Percentiles rank a stretch among this genome's conserved stretches.
Conservation (phyloP, 2,888 invertebrate genomes). For the Odiellus spinosus region DNA sequence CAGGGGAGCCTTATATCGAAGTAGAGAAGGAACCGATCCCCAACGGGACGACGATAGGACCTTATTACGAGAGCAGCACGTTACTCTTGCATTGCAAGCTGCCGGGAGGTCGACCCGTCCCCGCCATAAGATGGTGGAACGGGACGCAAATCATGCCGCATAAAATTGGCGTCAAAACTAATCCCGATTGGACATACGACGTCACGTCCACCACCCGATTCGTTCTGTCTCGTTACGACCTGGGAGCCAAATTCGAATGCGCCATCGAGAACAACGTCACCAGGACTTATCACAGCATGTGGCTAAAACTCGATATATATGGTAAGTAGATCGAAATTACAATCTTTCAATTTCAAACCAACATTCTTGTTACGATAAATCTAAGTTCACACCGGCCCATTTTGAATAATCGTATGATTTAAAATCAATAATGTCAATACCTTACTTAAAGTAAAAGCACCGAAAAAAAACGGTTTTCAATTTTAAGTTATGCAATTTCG, state of each 20-base stretch:
- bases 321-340: no score
- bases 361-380: no score
- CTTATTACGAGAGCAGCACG: constrained; percentile 49
- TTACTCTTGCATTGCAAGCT: constrained; percentile 56
- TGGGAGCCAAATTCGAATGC: constrained; percentile 20
- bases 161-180: constrained; percentile 8
- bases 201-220: constrained; percentile 20
- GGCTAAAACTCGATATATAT: constrained; percentile 50
- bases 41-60: constrained; percentile 37
- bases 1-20: constrained; percentile 13
- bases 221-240: constrained; percentile 20
- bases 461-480: no score
- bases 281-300: constrained; percentile 22
- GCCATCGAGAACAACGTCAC: constrained; percentile 19
- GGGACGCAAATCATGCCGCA: constrained; percentile 30
- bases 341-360: no score
- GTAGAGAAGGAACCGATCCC: constrained; percentile 12
- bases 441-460: no score
- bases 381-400: no score
- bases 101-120: constrained; percentile 65
- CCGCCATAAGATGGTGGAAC: constrained; percentile 69
- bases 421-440: no score
- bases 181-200: no score
- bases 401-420: no score
- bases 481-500: no score